Evolutionary conservation across 2,113 vertebrate species (phyloP).

Genomic region (Pogona vitticeps): DNA sequence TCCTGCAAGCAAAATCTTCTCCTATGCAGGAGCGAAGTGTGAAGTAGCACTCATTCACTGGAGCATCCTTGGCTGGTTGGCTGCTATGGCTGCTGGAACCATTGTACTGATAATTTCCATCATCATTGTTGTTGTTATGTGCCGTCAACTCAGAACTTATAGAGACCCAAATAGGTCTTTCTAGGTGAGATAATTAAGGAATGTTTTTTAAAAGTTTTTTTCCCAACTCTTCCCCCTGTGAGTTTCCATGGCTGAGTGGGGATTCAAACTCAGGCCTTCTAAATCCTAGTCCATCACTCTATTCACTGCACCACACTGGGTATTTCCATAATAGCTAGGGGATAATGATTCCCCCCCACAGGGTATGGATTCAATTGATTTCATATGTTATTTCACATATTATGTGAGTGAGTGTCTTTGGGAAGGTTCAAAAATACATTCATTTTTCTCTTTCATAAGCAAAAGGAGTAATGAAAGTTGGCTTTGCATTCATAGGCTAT

Average conservation of each 20-base stretch:
- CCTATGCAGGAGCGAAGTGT: conserved; percentile 75
- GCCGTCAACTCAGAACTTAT: too few relatives aligned
- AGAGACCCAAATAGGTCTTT: too few relatives aligned
- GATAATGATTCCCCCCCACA: conserved; percentile 28
- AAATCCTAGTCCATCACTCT: too few relatives aligned
- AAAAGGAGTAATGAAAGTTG: too few relatives aligned
- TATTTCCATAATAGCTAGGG: conserved; percentile 59
- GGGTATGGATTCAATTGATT: not conserved
- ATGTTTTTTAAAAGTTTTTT: too few relatives aligned
- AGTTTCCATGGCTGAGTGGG: too few relatives aligned
- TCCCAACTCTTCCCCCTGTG: too few relatives aligned
- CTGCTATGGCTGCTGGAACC: conserved; percentile 61
- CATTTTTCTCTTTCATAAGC: not conserved
- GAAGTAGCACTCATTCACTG: conserved; percentile 70
- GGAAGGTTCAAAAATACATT: not conserved
- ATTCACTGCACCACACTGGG: conserved; percentile 26
- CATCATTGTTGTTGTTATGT: too few relatives aligned
- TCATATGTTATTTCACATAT: not conserved
- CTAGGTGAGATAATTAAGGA: too few relatives aligned
- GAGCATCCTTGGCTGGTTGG: conserved; percentile 63
- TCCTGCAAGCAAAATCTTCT: conserved; percentile 68
- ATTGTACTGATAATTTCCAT: conserved; percentile 50
- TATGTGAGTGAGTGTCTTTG: too few relatives aligned
- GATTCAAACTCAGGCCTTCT: too few relatives aligned
- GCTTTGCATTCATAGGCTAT: not conserved